Evolutionary conservation across 2,888 invertebrate species (phyloP).

Genomic region (Aphodius granarius): DNA sequence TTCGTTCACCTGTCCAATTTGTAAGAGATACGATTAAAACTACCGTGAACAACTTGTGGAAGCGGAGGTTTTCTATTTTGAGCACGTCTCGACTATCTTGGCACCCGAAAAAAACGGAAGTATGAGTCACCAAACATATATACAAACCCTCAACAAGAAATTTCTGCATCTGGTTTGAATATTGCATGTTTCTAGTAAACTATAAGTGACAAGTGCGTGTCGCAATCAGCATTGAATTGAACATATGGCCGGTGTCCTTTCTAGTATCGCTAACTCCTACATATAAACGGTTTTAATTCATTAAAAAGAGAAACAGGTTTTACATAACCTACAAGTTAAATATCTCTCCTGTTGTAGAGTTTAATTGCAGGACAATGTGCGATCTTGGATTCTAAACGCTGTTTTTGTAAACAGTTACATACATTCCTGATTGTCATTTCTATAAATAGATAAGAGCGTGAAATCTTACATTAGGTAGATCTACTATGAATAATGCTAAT

Average conservation of each 20-base stretch:
- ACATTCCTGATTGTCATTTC: background rate
- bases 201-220: background rate
- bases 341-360: background rate
- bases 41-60: background rate
- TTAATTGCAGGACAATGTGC: background rate
- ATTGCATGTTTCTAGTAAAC: background rate
- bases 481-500: background rate
- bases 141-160: background rate
- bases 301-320: background rate
- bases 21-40: background rate
- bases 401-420: background rate
- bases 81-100: background rate
- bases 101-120: background rate
- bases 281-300: background rate
- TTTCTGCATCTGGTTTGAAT: background rate
- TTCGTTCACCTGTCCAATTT: background rate
- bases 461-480: background rate
- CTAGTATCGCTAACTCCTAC: background rate
- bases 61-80: background rate
- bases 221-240: background rate
- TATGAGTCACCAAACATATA: background rate
- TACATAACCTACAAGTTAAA: background rate
- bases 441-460: background rate
- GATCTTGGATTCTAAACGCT: background rate
- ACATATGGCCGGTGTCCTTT: background rate